Conservation (phyloP, 2,113 vertebrate species). For the Platysteira castanea region DNA sequence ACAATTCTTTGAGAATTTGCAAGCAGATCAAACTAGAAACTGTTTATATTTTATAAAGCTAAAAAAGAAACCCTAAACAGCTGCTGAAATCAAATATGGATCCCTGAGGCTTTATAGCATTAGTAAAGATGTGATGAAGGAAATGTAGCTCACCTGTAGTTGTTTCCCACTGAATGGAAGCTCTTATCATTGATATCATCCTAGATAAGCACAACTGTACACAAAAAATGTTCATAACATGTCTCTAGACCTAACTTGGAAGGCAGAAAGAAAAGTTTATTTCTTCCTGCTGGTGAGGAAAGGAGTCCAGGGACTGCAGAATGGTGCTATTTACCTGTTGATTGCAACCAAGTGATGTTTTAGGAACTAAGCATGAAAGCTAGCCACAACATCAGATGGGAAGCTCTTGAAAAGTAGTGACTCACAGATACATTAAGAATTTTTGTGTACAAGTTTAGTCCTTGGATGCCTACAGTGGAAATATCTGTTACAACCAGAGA, state of each 20-base stretch:
- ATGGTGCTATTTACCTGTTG: neutral
- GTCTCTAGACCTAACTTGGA: neutral
- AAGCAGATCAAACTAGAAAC: neutral
- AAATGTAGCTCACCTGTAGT: neutral
- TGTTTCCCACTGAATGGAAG: neutral
- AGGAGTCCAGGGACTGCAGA: fast-evolving
- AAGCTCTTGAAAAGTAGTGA: neutral
- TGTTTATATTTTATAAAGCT: neutral
- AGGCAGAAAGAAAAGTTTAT: neutral
- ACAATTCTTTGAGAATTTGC: neutral
- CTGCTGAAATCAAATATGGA: neutral
- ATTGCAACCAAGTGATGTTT: neutral
- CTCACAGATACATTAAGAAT: neutral
- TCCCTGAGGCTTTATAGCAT: neutral
- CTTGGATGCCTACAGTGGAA: neutral
- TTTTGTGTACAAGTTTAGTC: neutral
- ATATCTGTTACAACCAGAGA: neutral
- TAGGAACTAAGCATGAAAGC: neutral
- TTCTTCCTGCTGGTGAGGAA: neutral
- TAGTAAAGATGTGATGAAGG: neutral
- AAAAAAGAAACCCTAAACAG: neutral
- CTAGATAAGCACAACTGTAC: neutral
- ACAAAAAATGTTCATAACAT: neutral
- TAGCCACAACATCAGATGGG: neutral
- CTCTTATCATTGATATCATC: neutral